phyloP scores from a whole-genome alignment of 2,888 invertebrate genomes.

The Brachypalpus laphriformis region DNA sequence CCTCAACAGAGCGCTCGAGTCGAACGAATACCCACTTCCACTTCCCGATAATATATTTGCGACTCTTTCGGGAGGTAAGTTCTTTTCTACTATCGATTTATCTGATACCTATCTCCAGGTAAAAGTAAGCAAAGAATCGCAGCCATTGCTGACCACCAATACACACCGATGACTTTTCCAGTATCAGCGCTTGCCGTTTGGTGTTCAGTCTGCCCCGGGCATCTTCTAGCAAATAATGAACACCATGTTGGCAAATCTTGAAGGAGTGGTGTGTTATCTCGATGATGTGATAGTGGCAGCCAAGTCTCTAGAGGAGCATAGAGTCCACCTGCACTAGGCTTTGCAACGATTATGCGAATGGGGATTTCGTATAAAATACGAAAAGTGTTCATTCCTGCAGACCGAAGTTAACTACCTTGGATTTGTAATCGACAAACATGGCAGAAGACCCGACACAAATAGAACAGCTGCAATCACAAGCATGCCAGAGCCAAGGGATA shows the following conservation, averaged over 20 bases:
- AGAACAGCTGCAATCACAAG: constrained; percentile 38
- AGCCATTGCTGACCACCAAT: constrained; percentile 63
- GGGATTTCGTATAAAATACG: constrained; percentile 45
- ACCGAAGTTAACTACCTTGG: constrained; percentile 42
- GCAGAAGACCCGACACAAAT: constrained; percentile 37
- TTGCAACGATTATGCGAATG: constrained; percentile 46
- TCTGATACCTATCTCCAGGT: constrained; percentile 74
- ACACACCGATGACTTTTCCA: constrained; percentile 62
- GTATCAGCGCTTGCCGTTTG: constrained; percentile 63
- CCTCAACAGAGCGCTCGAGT: constrained; percentile 55
- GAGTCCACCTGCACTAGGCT: constrained; percentile 15
- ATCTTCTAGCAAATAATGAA: constrained; percentile 72
- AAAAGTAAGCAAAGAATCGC: constrained; percentile 66
- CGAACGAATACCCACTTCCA: constrained; percentile 71
- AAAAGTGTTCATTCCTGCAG: constrained; percentile 56
- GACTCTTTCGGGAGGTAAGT: constrained; percentile 52
- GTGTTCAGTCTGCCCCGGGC: constrained; percentile 73
- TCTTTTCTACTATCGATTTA: constrained; percentile 47
- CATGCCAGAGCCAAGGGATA: constrained; percentile 63
- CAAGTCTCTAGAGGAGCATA: constrained; percentile 15
- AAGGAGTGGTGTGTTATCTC: constrained; percentile 14
- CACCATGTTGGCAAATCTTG: constrained; percentile 57
- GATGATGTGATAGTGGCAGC: constrained; percentile 31
- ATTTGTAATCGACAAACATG: constrained; percentile 39
- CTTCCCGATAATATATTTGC: constrained; percentile 71